These are phyloP conservation scores for Pantherophis guttatus DNA, from an alignment of 2,113 vertebrate species.

Conservation along the genomic window DNA sequence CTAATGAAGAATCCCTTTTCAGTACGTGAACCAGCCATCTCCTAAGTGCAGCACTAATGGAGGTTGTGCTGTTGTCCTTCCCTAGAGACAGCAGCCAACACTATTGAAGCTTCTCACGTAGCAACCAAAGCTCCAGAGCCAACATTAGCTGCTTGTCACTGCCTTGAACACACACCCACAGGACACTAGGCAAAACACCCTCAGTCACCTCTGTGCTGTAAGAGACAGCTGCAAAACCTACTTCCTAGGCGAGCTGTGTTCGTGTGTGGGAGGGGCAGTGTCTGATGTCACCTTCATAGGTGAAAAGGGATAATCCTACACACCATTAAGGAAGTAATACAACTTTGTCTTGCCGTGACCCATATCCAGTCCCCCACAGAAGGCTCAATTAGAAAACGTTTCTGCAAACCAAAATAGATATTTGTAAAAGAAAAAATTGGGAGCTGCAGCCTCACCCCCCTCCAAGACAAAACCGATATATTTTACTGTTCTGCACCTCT, in stretches of 20 bases:
- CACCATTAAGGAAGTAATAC: conserved; percentile 15
- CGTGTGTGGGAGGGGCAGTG: conserved; percentile 28
- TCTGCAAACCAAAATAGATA: conserved; percentile 19
- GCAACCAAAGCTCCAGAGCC: conserved; percentile 73
- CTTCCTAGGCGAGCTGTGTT: conserved; percentile 57
- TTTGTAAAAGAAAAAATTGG: neutral
- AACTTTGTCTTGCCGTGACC: conserved; percentile 4
- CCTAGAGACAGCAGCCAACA: conserved; percentile 80
- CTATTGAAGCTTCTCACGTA: conserved; percentile 83
- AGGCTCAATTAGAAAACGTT: conserved; percentile 5
- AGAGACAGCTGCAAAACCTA: conserved; percentile 30
- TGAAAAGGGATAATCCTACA: conserved; percentile 37
- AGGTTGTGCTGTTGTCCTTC: conserved; percentile 78
- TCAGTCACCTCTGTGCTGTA: conserved; percentile 60
- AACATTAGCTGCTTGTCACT: conserved; percentile 73
- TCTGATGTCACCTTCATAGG: conserved; percentile 44
- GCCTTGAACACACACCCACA: conserved; percentile 72
- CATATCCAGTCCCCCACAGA: conserved; percentile 12
- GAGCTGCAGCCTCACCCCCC: conserved; percentile 30
- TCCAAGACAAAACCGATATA: conserved; percentile 13
- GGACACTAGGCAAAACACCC: conserved; percentile 71
- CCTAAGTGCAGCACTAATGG: conserved; percentile 75
- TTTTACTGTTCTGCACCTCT: conserved; percentile 36
- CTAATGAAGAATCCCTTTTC: conserved; percentile 49
- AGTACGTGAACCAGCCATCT: conserved; percentile 62